These are phyloP conservation scores for Grammomys dolichurus DNA, from an alignment of 2,113 vertebrate species.

Conservation along the genomic window DNA sequence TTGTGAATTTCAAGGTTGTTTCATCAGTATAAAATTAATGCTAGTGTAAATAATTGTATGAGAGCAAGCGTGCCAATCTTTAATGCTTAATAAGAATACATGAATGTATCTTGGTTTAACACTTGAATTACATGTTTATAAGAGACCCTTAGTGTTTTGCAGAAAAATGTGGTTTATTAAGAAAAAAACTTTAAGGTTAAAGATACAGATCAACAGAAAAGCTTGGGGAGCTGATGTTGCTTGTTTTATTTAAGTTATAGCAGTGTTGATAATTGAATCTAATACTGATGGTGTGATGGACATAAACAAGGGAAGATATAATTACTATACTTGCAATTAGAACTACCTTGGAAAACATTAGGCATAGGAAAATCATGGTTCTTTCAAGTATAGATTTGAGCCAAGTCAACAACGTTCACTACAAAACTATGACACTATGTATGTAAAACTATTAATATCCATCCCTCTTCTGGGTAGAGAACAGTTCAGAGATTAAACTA, in stretches of 20 bases:
- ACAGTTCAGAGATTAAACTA: neutral
- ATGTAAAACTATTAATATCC: neutral
- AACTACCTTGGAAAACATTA: neutral
- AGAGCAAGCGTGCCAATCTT: neutral
- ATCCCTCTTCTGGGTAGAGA: neutral
- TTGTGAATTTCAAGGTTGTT: constrained; percentile 9
- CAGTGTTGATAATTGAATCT: neutral
- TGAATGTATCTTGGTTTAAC: constrained; percentile 6
- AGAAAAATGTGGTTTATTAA: neutral
- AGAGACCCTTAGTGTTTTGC: neutral
- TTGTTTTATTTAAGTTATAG: neutral
- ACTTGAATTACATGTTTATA: constrained; percentile 10
- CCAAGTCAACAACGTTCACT: neutral
- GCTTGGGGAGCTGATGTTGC: neutral
- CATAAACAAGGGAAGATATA: neutral
- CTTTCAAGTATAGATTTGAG: neutral
- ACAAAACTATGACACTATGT: neutral
- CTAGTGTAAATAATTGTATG: constrained; percentile 7
- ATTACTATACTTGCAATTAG: neutral
- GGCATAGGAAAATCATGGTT: neutral
- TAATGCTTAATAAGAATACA: neutral
- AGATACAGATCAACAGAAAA: neutral
- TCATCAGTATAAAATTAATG: neutral
- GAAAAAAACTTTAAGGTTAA: neutral
- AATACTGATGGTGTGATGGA: neutral